Evolutionary conservation across 2,113 vertebrate genomes (phyloP).

Genomic region (Poeciliopsis retropinna): DNA sequence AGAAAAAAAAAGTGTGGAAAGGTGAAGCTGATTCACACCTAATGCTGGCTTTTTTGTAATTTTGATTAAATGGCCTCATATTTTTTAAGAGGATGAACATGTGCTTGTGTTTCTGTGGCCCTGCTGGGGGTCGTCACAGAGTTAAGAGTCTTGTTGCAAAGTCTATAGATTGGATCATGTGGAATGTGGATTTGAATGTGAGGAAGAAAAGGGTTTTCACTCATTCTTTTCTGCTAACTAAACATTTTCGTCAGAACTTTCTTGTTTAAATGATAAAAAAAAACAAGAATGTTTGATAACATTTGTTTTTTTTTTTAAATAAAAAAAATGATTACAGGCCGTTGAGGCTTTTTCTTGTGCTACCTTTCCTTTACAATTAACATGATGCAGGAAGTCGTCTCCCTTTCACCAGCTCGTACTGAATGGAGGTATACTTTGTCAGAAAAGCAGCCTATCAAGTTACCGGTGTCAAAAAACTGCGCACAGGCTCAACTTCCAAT

Average conservation of each 20-base stretch:
- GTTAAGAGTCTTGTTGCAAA: conserved; percentile 35
- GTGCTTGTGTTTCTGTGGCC: conserved; percentile 30
- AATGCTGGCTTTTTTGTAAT: conserved; percentile 3
- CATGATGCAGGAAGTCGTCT: conserved; percentile 2
- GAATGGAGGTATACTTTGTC: conserved; percentile 23
- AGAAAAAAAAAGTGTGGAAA: background rate
- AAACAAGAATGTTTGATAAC: background rate
- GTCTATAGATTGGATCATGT: conserved; percentile 5
- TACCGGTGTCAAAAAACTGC: conserved; percentile 40
- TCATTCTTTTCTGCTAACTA: background rate
- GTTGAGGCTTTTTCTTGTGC: background rate
- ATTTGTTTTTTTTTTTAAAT: background rate
- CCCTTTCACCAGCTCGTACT: conserved; percentile 9
- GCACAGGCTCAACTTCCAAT: conserved; percentile 24
- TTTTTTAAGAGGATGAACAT: conserved; percentile 33
- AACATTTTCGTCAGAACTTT: background rate
- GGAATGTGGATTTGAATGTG: conserved; percentile 19
- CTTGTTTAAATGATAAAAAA: background rate
- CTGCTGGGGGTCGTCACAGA: conserved; percentile 26
- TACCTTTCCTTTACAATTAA: background rate
- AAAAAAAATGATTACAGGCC: background rate
- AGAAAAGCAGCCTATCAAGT: conserved; percentile 50
- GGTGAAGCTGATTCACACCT: background rate
- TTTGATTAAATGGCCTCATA: background rate
- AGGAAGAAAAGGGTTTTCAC: background rate